These are phyloP conservation scores for Luffia ferchaultella DNA, from an alignment of 2,888 invertebrate genomes.

Conservation along the genomic window DNA sequence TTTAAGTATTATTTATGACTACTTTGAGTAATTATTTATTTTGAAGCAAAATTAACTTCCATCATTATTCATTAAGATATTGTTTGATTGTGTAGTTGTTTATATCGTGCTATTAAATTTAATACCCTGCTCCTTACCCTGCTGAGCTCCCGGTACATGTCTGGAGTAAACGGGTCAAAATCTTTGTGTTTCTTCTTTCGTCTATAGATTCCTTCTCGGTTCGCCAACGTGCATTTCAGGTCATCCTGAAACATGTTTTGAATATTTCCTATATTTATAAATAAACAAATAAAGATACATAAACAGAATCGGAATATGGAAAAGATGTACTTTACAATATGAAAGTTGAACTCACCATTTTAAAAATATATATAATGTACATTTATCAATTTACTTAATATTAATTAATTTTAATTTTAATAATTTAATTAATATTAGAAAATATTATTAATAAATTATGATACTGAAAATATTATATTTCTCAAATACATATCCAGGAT, in stretches of 20 bases:
- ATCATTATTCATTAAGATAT: not conserved
- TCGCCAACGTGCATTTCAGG: conserved; percentile 65
- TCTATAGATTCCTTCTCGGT: conserved; percentile 77
- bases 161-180: conserved; percentile 75
- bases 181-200: conserved; percentile 70
- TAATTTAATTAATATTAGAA: too few relatives aligned
- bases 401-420: too few relatives aligned
- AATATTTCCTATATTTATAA: not conserved
- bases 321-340: not conserved
- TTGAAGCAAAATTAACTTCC: too few relatives aligned
- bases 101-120: conserved; percentile 23
- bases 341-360: not conserved
- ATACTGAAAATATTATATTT: too few relatives aligned
- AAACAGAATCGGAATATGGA: not conserved
- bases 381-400: not conserved
- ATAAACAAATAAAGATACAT: too few relatives aligned
- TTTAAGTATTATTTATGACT: too few relatives aligned
- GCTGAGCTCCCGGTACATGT: conserved; percentile 58
- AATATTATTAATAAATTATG: too few relatives aligned
- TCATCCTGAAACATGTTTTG: conserved; percentile 33
- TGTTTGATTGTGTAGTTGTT: not conserved
- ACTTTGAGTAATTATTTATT: too few relatives aligned
- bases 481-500: too few relatives aligned
- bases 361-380: not conserved
- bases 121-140: conserved; percentile 26